These are phyloP conservation scores for Microchrysa polita DNA, from an alignment of 2,888 invertebrate species.

Conservation along the genomic window DNA sequence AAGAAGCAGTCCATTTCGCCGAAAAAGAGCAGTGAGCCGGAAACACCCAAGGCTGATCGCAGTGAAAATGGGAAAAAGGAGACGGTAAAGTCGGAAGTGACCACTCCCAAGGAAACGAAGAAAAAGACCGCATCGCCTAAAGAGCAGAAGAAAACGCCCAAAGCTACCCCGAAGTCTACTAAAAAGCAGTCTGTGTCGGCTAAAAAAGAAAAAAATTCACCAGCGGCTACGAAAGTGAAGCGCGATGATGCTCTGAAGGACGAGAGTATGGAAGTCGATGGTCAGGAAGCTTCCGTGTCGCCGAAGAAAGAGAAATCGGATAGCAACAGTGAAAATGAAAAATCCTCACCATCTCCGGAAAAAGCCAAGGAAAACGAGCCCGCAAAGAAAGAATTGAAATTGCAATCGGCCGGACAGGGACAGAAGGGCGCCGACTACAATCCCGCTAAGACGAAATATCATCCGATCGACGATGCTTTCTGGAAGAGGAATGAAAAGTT, in stretches of 20 bases:
- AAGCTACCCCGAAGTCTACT: background rate
- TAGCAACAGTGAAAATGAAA: background rate
- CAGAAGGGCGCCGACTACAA: slow-evolving; percentile 69
- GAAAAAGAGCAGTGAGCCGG: background rate
- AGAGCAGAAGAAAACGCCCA: slow-evolving; percentile 30
- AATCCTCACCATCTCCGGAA: background rate
- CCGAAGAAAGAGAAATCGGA: background rate
- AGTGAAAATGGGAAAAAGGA: background rate
- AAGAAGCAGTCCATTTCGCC: slow-evolving; percentile 46
- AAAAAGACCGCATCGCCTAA: slow-evolving; percentile 35
- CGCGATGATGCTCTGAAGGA: background rate
- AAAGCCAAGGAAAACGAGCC: slow-evolving; percentile 15
- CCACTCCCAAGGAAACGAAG: slow-evolving; percentile 35
- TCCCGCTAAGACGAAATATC: slow-evolving; percentile 77
- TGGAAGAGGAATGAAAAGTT: slow-evolving; percentile 80
- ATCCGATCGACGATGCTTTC: slow-evolving; percentile 84
- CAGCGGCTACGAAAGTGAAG: background rate
- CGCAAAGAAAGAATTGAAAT: slow-evolving; percentile 52
- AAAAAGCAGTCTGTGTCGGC: background rate
- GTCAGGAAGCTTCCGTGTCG: background rate
- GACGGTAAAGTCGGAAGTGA: slow-evolving; percentile 10
- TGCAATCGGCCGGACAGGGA: slow-evolving; percentile 53
- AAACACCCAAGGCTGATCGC: background rate
- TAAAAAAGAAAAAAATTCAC: background rate
- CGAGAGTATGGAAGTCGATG: slow-evolving; percentile 9